A percentile compares a stretch with the other conserved stretches of the same genome.
phyloP scores from a whole-genome alignment of 1,140 invertebrate species.

The Panonychus citri region DNA sequence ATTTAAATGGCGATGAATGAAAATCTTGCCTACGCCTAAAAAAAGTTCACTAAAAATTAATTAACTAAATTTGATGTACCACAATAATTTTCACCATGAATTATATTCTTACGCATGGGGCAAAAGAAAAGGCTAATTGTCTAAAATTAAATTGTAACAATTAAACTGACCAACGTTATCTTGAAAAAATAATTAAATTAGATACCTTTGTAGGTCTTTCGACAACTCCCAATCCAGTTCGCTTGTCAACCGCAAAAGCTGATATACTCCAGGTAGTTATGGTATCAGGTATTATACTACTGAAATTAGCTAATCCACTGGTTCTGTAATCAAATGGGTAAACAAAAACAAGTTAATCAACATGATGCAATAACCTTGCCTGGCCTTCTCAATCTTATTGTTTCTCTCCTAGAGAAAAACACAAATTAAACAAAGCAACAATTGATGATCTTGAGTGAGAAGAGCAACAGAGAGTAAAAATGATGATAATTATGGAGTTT shows the following conservation, averaged over 20 bases:
- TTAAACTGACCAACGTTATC: too few relatives aligned
- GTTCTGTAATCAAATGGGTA: conserved; percentile 19
- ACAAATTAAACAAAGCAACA: not conserved
- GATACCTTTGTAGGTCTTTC: not conserved
- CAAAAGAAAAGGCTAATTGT: too few relatives aligned
- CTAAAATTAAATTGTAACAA: too few relatives aligned
- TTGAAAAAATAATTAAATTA: too few relatives aligned
- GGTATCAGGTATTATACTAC: conserved; percentile 47
- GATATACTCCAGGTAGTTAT: conserved; percentile 80
- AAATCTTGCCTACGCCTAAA: too few relatives aligned
- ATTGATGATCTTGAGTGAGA: not conserved
- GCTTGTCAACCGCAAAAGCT: conserved; percentile 67
- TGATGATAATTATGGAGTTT: too few relatives aligned
- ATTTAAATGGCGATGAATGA: too few relatives aligned
- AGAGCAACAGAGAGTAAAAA: too few relatives aligned
- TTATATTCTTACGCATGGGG: too few relatives aligned
- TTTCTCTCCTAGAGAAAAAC: not conserved
- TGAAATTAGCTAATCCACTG: conserved; percentile 28
- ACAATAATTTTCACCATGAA: too few relatives aligned
- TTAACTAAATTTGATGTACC: too few relatives aligned
- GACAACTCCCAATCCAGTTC: conserved; percentile 51
- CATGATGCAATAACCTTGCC: not conserved
- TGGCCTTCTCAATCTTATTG: not conserved
- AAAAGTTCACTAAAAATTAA: too few relatives aligned
- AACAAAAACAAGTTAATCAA: not conserved